Base-by-base conservation (phyloP, 2,797 vertebrate genomes). In the Oophaga sylvatica region DNA sequence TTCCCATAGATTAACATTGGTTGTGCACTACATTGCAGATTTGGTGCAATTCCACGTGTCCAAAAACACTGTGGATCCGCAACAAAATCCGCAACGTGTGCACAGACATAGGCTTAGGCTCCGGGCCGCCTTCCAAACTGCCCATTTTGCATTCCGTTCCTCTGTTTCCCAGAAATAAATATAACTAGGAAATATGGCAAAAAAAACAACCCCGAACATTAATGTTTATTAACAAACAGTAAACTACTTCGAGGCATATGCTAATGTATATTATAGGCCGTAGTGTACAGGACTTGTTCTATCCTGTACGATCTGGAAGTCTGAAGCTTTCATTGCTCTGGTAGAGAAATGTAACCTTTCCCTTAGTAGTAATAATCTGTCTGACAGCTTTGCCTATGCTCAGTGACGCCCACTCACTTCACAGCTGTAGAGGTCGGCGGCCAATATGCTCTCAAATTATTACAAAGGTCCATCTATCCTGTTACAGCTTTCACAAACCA, bases 401-500 rank as follows among this genome's bases (percentile, higher is more conserved):
- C 67, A 87, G 87, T 88, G 90, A 92, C 89, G 84, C 87, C 90
- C 86, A 88, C 88, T 90, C 87, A 88, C 77, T 78, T 67, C 83
- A 77, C 91, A 92, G 91, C 90, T 90, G 88, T 87, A 90, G 85
- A 88, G 59, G 87, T 88, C 88, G 53, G 87, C 77, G 83, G 87
- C 73, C 67, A 73, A 81, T 85, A 80, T 84, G 87, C 78, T 81
- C 88, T 20, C 60, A 62, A 88, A 90, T 91, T 88, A 90, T 90
- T 91, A 93, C 91, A 91, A 91, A 92, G 91, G 86, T 89, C 86
- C 45, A 79, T 90, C 88, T 89, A 90, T 89, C 81, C 89, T 80
- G 81, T 83, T 80, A 84, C 91, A 92, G 91, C 90, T 92, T 91
- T 88, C 91, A 90, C 91, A 89, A 90, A 86, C 89, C 87, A 84